Evolutionary conservation across 2,113 vertebrate genomes (phyloP).

Genomic region (Ahaetulla prasina): DNA sequence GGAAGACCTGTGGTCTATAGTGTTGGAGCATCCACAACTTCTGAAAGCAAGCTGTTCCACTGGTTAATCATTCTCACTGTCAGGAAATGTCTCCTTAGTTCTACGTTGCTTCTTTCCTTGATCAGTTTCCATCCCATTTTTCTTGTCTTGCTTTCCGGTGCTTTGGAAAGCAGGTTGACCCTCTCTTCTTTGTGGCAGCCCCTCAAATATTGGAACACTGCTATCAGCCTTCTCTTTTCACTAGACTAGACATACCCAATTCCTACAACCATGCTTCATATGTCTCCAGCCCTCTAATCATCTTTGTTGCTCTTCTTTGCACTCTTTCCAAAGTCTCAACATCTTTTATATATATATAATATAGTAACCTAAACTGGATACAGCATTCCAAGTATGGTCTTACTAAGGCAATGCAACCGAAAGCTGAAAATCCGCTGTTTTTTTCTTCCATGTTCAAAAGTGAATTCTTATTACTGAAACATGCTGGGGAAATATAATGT

Average conservation of each 20-base stretch:
- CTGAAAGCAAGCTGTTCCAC: neutral
- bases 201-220: neutral
- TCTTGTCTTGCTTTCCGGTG: neutral
- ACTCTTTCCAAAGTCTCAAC: neutral
- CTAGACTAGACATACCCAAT: neutral
- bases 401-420: conserved; percentile 9
- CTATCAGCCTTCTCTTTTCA: neutral
- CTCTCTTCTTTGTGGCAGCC: neutral
- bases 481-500: conserved; percentile 31
- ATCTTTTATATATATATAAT: too few species aligned
- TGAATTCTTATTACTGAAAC: conserved; percentile 51
- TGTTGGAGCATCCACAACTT: neutral
- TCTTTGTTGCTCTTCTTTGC: neutral
- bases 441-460: conserved; percentile 20
- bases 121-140: neutral
- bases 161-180: neutral
- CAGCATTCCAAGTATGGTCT: neutral
- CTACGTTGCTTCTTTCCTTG: neutral
- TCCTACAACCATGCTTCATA: neutral
- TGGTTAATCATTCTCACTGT: neutral
- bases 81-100: neutral
- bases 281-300: neutral
- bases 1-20: too few species aligned
- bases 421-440: neutral
- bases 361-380: neutral